Base-by-base conservation (phyloP, 2,888 invertebrate species). In the Galerucella pusilla region DNA sequence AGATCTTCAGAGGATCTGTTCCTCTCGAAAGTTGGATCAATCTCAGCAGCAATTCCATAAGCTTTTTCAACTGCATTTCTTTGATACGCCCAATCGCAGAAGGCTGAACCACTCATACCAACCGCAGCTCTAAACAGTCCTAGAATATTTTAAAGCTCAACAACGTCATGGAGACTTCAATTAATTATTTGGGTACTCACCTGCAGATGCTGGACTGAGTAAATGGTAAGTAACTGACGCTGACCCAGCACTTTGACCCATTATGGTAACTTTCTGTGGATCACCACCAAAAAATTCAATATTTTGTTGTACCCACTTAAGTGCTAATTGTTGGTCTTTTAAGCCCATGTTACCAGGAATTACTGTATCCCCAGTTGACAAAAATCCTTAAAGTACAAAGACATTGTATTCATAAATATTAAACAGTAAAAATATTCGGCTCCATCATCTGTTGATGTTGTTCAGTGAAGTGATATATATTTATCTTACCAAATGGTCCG, bases 291-390 rank as follows among this genome's bases (percentile, higher is more conserved):
- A 84, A 14, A 75, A 72, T 20, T 75, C 73, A 57, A 84, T 84
- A 71, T 84, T 83, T 28, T 72, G 68, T 64, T 79, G 77, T 3
- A 82, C 75, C 83, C 84, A 85, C 67, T 78, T 75, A 45, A 85
- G 71, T 5, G 79, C 83, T 45, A 79, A 75, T 10, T 83, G 79
- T 77, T 84, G 84, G 71, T 84, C 84, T 78, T 83, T 84, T 25
- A 85, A 76, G 9, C 84, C 84, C 78, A 83, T 83, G 68, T 85
- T 85, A 14, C 84, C 84, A 1, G 83, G 83, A 11, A 82, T 77
- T 2, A 77, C 80, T 25, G 77, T 71, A 70, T 84, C 83, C 42
- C 78, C 82, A 11, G 83, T 84, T 35, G 82, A 82, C 59, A 84
- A 75, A 74, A 84, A 84, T 63, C 84, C 84, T 82, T 42, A 60